Conservation (phyloP, 2,113 vertebrate species). For the Cisticola juncidis region DNA sequence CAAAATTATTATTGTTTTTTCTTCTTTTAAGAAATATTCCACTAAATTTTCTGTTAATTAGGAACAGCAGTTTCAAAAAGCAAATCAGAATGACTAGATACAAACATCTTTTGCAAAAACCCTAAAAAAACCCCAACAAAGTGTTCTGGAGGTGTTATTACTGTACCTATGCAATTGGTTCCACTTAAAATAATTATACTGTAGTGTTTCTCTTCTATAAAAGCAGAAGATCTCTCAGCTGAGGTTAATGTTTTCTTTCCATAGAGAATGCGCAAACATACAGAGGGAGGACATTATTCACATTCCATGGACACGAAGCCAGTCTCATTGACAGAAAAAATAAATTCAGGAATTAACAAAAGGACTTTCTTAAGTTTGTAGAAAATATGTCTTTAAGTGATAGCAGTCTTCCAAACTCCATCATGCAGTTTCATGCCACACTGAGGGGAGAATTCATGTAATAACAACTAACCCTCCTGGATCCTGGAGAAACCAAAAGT, state of each 20-base stretch:
- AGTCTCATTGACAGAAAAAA: neutral
- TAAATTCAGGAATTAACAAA: neutral
- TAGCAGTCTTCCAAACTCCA: neutral
- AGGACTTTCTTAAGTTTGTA: neutral
- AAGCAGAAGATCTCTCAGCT: neutral
- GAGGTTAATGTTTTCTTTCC: neutral
- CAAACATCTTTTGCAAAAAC: neutral
- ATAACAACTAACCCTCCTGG: accelerated
- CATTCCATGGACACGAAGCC: neutral
- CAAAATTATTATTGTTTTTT: neutral
- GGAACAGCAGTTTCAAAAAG: neutral
- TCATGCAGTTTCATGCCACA: neutral
- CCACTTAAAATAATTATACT: neutral
- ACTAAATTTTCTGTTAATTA: neutral
- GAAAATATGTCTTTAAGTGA: neutral
- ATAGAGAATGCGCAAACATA: neutral
- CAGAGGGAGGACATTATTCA: neutral
- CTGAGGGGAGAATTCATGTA: neutral
- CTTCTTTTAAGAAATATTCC: neutral
- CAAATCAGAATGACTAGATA: neutral
- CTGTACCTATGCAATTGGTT: neutral
- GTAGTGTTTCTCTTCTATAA: neutral
- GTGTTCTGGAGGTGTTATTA: neutral
- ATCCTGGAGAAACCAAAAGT: neutral
- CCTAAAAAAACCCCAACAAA: neutral